phyloP scores from a whole-genome alignment of 1,140 invertebrate species.

The Cotesia typhae region DNA sequence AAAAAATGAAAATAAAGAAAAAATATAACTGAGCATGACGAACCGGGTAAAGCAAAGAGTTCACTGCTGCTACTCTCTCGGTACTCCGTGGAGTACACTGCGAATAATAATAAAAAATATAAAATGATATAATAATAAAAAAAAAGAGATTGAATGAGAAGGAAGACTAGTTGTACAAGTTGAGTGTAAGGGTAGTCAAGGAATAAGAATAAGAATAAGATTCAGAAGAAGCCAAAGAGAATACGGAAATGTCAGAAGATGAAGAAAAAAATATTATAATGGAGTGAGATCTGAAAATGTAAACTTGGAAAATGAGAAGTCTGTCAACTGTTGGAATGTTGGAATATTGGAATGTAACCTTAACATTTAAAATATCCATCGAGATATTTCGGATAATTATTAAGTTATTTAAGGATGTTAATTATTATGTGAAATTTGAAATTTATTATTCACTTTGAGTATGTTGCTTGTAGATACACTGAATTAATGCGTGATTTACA shows the following conservation, averaged over 20 bases:
- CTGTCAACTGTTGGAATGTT: conserved; percentile 3
- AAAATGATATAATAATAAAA: background rate
- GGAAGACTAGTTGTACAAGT: background rate
- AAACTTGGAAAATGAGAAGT: conserved; percentile 29
- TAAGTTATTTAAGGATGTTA: background rate
- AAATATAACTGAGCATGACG: background rate
- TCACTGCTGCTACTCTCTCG: background rate
- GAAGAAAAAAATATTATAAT: conserved; percentile 24
- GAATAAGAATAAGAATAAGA: conserved; percentile 9
- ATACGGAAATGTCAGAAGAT: conserved; percentile 16
- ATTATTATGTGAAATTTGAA: background rate
- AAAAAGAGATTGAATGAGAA: conserved; percentile 16
- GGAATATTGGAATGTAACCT: background rate
- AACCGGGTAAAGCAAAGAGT: conserved; percentile 21
- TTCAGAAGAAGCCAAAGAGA: conserved; percentile 20
- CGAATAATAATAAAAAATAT: too few species aligned
- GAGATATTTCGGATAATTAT: too few species aligned
- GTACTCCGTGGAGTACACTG: too few species aligned
- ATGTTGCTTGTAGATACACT: background rate
- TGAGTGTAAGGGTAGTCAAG: conserved; percentile 12
- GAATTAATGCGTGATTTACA: conserved; percentile 25
- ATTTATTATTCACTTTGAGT: background rate
- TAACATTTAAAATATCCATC: too few species aligned
- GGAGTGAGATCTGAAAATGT: conserved; percentile 5
- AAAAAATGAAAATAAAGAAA: background rate